Evolutionary conservation across 1,140 invertebrate genomes (phyloP).

Genomic region (Cylas formicarius): DNA sequence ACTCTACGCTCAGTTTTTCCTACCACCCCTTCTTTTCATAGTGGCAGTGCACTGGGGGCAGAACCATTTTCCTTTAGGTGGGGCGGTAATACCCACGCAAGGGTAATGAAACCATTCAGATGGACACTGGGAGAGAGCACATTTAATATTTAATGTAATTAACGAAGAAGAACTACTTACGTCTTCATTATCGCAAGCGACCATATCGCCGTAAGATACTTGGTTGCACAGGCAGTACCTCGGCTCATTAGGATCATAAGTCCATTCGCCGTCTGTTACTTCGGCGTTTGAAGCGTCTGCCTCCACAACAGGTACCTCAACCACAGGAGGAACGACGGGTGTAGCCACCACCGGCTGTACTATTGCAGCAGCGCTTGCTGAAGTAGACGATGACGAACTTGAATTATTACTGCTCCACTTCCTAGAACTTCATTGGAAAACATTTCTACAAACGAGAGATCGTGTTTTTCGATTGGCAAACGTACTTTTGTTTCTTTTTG

Average conservation of each 20-base stretch:
- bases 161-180: slow-evolving; percentile 48
- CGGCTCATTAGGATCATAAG: slow-evolving; percentile 87
- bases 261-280: slow-evolving; percentile 53
- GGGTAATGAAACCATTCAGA: slow-evolving; percentile 99
- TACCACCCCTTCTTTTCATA: slow-evolving; percentile 75
- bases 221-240: slow-evolving; percentile 97
- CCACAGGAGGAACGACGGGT: slow-evolving; percentile 19
- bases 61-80: slow-evolving; percentile 98
- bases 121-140: slow-evolving; percentile 68
- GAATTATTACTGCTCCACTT: slow-evolving; percentile 22
- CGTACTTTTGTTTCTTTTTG: slow-evolving; percentile 63
- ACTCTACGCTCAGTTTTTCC: slow-evolving; percentile 55
- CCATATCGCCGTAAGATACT: slow-evolving; percentile 98
- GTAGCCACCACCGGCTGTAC: slow-evolving; percentile 17
- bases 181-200: slow-evolving; percentile 96
- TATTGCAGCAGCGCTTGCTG: slow-evolving; percentile 20
- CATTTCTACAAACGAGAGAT: slow-evolving; percentile 22
- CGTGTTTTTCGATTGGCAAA: not conserved
- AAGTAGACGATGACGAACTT: slow-evolving; percentile 18
- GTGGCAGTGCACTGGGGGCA: slow-evolving; percentile 90
- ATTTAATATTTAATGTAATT: not conserved
- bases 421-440: slow-evolving; percentile 17
- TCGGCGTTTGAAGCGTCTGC: slow-evolving; percentile 26
- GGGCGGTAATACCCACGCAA: slow-evolving; percentile 91
- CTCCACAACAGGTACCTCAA: slow-evolving; percentile 30